Base-by-base conservation (phyloP, 2,113 vertebrate species). In the Pelodiscus sinensis region DNA sequence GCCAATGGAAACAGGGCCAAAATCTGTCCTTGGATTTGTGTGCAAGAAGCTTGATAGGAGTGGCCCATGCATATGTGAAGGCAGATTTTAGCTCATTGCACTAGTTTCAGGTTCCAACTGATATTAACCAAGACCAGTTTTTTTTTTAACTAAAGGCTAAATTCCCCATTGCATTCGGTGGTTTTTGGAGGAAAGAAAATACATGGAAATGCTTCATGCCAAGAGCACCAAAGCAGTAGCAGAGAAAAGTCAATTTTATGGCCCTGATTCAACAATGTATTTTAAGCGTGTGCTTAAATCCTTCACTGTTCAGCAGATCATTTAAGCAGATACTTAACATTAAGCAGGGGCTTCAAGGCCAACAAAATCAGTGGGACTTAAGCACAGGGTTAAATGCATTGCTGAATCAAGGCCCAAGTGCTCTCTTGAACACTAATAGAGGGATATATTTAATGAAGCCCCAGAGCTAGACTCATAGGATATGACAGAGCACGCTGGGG, bases 11-110 rank as follows among this genome's bases (percentile, higher is more conserved):
- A n/a, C 15, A 80, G 27, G 25, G 79, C 65, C 65, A 79, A 44
- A 29, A 55, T 84, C 77, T n/a, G 19, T 84, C 68, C 65, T 27
- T 79, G 62, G 38, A 38, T 62, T 60, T 9, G 65, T 71, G 65
- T 71, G 65, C 31, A 35, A 71, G n/a, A 71, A 21, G 18, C 65
- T 71, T 18, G 9, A 35, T 31, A 35, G 60, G 90, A 96, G 92
- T 58, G 92, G 88, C 56, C 88, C 22, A 22, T 51, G 29, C 22
- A 92, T 81, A 54, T 89, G 87, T 91, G 84, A 89, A 82, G 78
- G 56, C 56, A 92, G 62, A 94, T 21, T 6, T 94, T 93, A 80
- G 31, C 77, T 38, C 52, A 31, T 55, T 55, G 83, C 82, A 68
- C 85, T 87, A 73, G 68, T 50, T 25, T 80, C 87, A 81, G 8